Evolutionary conservation across 2,797 vertebrate genomes (phyloP).

Genomic region (Microtus agrestis): DNA sequence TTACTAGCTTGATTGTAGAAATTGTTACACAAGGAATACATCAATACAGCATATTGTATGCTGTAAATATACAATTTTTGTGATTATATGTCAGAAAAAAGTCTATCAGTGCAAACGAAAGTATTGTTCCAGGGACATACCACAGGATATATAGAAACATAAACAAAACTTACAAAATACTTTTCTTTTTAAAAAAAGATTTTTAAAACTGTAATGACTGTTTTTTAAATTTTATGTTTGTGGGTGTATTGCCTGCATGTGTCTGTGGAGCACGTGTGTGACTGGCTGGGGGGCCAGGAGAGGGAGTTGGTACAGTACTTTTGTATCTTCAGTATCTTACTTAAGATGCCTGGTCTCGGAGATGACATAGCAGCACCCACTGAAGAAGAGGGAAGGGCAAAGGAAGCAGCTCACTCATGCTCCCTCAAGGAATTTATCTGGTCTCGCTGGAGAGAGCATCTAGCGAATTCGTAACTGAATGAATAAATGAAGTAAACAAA

Average conservation of each 20-base stretch:
- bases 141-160: constrained; percentile 14
- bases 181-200: neutral
- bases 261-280: neutral
- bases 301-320: neutral
- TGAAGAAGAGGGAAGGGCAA: neutral
- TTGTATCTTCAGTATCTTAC: neutral
- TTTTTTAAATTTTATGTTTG: neutral
- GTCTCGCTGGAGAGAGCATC: neutral
- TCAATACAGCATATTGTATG: neutral
- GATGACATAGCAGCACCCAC: accelerated
- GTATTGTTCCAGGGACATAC: neutral
- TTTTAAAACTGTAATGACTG: neutral
- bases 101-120: neutral
- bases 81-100: neutral
- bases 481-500: neutral
- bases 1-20: neutral
- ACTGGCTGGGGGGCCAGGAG: neutral
- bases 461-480: neutral
- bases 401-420: neutral
- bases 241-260: neutral
- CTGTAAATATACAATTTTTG: neutral
- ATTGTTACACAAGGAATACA: neutral
- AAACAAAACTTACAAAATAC: constrained; percentile 18
- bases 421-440: neutral
- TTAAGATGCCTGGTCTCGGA: neutral